Evolutionary conservation across 53 echinoderm and acorn worm species (phyloP).

Genomic region (Echinometra lucunter): DNA sequence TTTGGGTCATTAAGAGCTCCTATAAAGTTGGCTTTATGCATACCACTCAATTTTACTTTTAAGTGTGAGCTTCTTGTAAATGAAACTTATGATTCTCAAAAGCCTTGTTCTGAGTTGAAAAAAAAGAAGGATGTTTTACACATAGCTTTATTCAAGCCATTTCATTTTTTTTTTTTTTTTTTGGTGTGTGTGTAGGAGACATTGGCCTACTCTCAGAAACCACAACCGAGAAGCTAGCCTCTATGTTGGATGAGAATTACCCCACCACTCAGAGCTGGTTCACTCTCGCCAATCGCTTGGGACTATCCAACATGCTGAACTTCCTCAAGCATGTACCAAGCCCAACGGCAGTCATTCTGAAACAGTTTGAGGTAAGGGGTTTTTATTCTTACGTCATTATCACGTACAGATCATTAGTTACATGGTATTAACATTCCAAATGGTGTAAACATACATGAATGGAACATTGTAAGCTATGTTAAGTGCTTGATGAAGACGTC

Average conservation of each 20-base stretch:
- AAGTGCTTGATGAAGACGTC: too few relatives aligned
- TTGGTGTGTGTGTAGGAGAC: slow-evolving; percentile 67
- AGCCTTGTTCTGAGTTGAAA: neutral
- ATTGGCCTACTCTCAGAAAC: slow-evolving; percentile 72
- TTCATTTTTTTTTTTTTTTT: neutral
- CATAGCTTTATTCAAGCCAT: neutral
- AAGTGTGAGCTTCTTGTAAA: too few relatives aligned
- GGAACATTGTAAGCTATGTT: too few relatives aligned
- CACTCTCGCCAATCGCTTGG: slow-evolving; percentile 84
- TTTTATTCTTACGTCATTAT: too few relatives aligned
- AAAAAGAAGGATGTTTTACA: neutral
- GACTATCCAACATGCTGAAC: slow-evolving; percentile 90
- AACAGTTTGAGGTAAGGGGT: slow-evolving; percentile 89
- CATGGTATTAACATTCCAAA: too few relatives aligned
- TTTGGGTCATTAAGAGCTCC: too few relatives aligned
- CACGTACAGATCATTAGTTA: too few relatives aligned
- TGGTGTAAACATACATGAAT: too few relatives aligned
- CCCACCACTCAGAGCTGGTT: slow-evolving; percentile 81
- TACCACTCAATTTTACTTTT: too few relatives aligned
- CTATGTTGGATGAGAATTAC: slow-evolving; percentile 77
- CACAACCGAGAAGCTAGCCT: slow-evolving; percentile 73
- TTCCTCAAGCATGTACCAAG: slow-evolving; percentile 79
- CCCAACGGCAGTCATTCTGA: slow-evolving; percentile 84
- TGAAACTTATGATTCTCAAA: too few relatives aligned
- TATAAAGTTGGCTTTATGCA: too few relatives aligned